Percentiles rank a stretch among this genome's conserved stretches.
These are phyloP conservation scores for Esox lucius DNA, from an alignment of 2,797 vertebrate species.

Conservation along the genomic window DNA sequence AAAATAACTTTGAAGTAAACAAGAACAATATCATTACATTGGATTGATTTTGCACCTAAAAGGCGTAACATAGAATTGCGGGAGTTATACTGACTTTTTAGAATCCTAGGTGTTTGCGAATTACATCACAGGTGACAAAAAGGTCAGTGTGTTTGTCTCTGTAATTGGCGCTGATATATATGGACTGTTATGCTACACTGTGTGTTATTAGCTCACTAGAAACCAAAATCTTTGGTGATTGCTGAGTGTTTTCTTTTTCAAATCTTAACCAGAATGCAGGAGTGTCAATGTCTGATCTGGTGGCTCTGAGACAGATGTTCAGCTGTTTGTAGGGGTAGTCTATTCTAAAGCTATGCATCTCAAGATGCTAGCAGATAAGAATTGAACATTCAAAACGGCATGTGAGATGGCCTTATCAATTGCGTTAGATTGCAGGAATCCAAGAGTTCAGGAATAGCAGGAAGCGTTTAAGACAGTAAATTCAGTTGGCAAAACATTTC, in stretches of 20 bases:
- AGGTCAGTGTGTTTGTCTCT: too few relatives aligned
- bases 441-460: not conserved
- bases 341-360: conserved; percentile 8
- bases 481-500: not conserved
- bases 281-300: conserved; percentile 6
- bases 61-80: too few relatives aligned
- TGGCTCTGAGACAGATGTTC: conserved; percentile 17
- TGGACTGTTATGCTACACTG: too few relatives aligned
- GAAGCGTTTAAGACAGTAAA: not conserved
- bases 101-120: too few relatives aligned
- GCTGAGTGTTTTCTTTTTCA: not conserved
- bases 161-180: too few relatives aligned
- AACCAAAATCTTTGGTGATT: conserved; percentile 8
- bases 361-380: conserved; percentile 20
- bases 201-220: not conserved
- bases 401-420: conserved; percentile 15
- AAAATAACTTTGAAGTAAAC: too few relatives aligned
- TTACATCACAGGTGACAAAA: too few relatives aligned
- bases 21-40: too few relatives aligned
- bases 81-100: too few relatives aligned
- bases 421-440: conserved; percentile 3
- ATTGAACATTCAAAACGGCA: conserved; percentile 1
- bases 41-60: too few relatives aligned
- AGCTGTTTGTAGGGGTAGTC: conserved; percentile 11
- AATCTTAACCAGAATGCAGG: conserved; percentile 1